A percentile compares a stretch with the other conserved stretches of the same genome.
phyloP scores from a whole-genome alignment of 2,888 invertebrate species.

The Lepidochrysops patricia region DNA sequence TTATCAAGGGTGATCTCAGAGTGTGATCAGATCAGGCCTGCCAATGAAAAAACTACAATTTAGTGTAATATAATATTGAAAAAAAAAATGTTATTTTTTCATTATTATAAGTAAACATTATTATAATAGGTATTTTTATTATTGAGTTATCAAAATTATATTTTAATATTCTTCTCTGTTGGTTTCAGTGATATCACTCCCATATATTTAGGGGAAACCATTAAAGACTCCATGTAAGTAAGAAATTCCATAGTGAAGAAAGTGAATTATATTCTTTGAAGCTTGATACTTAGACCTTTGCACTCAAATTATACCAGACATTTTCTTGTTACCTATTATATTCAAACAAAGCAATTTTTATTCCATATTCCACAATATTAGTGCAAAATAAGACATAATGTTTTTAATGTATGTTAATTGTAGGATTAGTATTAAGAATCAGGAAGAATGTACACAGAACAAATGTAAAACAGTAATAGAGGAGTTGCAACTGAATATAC shows the following conservation, averaged over 20 bases:
- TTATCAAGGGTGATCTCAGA: too few species aligned
- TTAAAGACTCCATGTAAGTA: not conserved
- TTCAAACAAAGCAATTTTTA: too few species aligned
- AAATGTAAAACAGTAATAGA: slow-evolving; percentile 45
- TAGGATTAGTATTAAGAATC: slow-evolving; percentile 23
- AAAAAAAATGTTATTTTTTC: too few species aligned
- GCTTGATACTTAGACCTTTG: too few species aligned
- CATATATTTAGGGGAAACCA: not conserved
- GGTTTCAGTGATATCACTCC: slow-evolving; percentile 8
- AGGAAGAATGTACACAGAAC: slow-evolving; percentile 41
- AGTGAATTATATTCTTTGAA: not conserved
- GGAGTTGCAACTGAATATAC: slow-evolving; percentile 46
- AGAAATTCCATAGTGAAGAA: not conserved
- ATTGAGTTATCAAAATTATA: not conserved
- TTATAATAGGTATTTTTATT: too few species aligned
- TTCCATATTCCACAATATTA: too few species aligned
- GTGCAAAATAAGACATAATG: not conserved
- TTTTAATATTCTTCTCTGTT: not conserved
- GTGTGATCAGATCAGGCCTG: too few species aligned
- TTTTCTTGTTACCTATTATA: too few species aligned
- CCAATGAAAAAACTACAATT: too few species aligned
- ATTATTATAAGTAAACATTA: too few species aligned
- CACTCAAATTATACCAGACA: too few species aligned
- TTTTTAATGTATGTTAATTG: not conserved
- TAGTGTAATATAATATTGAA: too few species aligned